Conservation (phyloP, 2,888 invertebrate species). For the Tubiluchus corallicola region DNA sequence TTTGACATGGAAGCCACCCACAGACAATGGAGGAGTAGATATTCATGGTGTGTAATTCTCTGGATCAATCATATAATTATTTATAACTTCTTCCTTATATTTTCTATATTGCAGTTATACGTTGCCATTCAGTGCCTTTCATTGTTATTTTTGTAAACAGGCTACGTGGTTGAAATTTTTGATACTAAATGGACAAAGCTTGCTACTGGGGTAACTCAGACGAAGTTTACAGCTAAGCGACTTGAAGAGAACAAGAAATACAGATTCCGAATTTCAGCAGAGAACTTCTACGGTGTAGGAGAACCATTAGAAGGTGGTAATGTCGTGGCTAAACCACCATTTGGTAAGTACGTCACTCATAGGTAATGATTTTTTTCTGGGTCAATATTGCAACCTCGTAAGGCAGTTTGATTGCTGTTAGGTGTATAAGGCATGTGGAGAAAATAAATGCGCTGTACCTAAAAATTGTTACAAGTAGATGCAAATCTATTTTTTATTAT, state of each 20-base stretch:
- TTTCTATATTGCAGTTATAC: too few relatives aligned
- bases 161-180: conserved; percentile 7
- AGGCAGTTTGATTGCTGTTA: too few relatives aligned
- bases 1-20: conserved; percentile 28
- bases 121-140: conserved; percentile 1
- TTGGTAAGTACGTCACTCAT: too few relatives aligned
- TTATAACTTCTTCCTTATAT: too few relatives aligned
- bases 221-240: conserved; percentile 4
- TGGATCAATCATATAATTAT: too few relatives aligned
- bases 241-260: conserved; percentile 4
- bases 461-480: too few relatives aligned
- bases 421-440: too few relatives aligned
- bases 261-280: conserved; percentile 7
- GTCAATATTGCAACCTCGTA: too few relatives aligned
- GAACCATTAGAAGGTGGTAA: conserved; percentile 7
- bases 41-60: conserved; percentile 16
- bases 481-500: too few relatives aligned
- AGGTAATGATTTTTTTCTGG: too few relatives aligned
- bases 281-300: conserved; percentile 7
- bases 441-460: too few relatives aligned
- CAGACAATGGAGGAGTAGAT: conserved; percentile 28
- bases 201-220: neutral
- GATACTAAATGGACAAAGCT: conserved; percentile 6
- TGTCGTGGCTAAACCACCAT: conserved; percentile 6
- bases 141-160: neutral